Evolutionary conservation across 2,888 invertebrate species (phyloP).

Genomic region (Amiota minor): DNA sequence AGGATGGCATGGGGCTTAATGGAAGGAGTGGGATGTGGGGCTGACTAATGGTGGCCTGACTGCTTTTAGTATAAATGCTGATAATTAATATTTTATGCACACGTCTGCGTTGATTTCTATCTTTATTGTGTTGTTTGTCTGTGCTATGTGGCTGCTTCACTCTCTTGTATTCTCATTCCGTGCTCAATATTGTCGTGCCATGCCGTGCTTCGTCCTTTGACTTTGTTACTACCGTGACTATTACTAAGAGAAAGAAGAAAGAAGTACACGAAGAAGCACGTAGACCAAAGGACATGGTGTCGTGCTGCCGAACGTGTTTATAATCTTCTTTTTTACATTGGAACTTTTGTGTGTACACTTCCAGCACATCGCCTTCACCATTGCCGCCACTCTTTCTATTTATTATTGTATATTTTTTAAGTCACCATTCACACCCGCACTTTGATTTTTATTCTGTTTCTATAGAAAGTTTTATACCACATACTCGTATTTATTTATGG

Average conservation of each 20-base stretch:
- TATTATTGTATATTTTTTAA: constrained; percentile 32
- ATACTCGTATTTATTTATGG: background rate
- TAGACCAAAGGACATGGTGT: no score
- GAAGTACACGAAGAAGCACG: no score
- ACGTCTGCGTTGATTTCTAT: constrained; percentile 65
- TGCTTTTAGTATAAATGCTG: constrained; percentile 56
- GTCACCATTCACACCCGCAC: constrained; percentile 44
- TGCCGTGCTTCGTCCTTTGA: background rate
- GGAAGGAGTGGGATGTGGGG: background rate
- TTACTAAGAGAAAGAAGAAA: no score
- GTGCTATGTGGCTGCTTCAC: constrained; percentile 23
- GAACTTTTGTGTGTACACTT: background rate
- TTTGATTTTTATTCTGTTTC: constrained; percentile 36
- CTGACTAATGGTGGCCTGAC: constrained; percentile 26
- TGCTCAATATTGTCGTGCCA: constrained; percentile 1
- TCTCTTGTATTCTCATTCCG: background rate
- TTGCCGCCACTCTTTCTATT: no score
- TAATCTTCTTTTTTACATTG: constrained; percentile 3
- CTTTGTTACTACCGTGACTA: background rate
- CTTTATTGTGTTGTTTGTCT: constrained; percentile 64
- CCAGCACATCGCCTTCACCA: background rate
- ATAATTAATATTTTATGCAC: constrained; percentile 65
- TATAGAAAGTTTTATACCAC: background rate
- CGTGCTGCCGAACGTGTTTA: background rate
- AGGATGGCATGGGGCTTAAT: background rate